phyloP scores from a whole-genome alignment of 2,797 vertebrate species.

The Gallirallus australis region DNA sequence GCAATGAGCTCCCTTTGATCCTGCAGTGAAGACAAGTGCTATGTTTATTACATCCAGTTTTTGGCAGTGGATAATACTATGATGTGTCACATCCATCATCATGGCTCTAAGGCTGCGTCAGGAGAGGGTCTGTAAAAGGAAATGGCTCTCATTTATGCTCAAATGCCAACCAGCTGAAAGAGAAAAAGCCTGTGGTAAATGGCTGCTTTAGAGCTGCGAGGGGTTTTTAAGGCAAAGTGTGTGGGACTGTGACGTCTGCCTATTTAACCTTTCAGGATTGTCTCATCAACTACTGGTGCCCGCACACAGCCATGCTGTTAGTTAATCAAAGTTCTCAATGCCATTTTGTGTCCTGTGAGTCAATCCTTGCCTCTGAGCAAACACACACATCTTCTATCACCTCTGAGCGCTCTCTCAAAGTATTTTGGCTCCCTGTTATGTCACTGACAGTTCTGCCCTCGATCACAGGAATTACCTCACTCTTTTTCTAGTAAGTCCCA shows the following conservation, averaged over 20 bases:
- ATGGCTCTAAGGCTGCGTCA: background rate
- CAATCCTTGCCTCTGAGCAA: background rate
- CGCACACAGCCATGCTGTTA: background rate
- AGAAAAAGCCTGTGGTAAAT: background rate
- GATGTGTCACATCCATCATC: background rate
- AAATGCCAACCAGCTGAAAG: background rate
- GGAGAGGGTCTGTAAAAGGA: background rate
- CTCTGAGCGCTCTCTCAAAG: background rate
- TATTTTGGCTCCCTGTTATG: background rate
- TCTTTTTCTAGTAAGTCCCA: background rate
- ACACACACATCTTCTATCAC: background rate
- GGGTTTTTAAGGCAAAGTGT: fast-evolving
- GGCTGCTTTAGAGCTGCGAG: background rate
- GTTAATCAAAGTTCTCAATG: background rate
- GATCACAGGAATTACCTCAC: background rate
- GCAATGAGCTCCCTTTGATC: background rate
- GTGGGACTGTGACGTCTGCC: background rate
- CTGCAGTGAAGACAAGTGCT: background rate
- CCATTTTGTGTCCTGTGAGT: background rate
- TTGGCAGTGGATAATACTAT: background rate
- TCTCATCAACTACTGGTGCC: background rate
- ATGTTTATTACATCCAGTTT: background rate
- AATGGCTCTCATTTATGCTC: background rate
- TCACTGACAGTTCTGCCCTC: background rate
- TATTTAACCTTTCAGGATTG: background rate